A percentile compares a stretch with the other conserved stretches of the same genome.
These are phyloP conservation scores for Pyrrhosoma nymphula DNA, from an alignment of 2,888 invertebrate genomes.

Conservation along the genomic window DNA sequence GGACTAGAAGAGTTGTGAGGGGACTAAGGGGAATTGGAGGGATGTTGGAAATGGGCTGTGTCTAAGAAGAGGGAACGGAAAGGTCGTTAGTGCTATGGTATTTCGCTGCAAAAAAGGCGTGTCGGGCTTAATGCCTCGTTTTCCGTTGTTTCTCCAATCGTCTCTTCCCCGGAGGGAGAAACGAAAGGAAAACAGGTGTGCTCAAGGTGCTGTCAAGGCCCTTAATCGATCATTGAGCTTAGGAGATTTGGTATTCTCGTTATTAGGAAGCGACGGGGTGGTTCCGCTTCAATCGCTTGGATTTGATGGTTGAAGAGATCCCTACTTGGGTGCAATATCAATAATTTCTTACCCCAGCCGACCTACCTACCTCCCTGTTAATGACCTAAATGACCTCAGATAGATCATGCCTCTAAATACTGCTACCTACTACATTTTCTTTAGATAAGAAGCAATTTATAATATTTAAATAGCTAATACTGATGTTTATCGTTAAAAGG, in stretches of 20 bases:
- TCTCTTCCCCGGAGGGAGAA: background rate
- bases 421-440: too few relatives aligned
- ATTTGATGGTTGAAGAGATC: background rate
- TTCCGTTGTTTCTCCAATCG: background rate
- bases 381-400: too few relatives aligned
- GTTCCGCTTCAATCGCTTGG: background rate
- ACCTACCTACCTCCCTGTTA: too few relatives aligned
- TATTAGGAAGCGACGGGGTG: background rate
- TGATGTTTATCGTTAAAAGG: too few relatives aligned
- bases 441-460: too few relatives aligned
- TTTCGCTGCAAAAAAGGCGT: slow-evolving; percentile 12
- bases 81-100: background rate
- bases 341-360: too few relatives aligned
- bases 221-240: background rate
- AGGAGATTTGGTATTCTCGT: background rate
- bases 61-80: background rate
- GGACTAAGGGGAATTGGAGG: background rate
- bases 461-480: too few relatives aligned
- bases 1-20: background rate
- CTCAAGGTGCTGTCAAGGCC: background rate
- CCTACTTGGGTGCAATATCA: too few relatives aligned
- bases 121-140: slow-evolving; percentile 17
- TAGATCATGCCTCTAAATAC: too few relatives aligned
- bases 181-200: background rate
- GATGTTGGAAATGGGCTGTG: background rate